phyloP scores from a whole-genome alignment of 2,797 vertebrate species.

The Cossypha polioptera region DNA sequence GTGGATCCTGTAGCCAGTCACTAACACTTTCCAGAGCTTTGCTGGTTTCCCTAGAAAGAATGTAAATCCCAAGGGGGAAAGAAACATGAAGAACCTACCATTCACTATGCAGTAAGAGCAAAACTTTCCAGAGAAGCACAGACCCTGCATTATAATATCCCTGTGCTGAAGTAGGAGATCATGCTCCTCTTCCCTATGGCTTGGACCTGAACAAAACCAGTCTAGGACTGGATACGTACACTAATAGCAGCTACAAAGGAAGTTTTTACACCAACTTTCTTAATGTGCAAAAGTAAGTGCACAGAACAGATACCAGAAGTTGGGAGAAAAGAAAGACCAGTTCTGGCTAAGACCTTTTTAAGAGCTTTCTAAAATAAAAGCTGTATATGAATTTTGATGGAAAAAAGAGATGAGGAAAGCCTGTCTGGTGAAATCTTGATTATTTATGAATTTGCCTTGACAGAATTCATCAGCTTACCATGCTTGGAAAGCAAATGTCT shows the following conservation, averaged over 20 bases:
- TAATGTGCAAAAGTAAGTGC: not conserved
- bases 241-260: not conserved
- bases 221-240: not conserved
- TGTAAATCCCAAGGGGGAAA: not conserved
- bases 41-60: not conserved
- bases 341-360: not conserved
- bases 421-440: not conserved
- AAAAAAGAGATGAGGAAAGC: not conserved
- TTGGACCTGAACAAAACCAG: not conserved
- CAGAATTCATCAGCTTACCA: not conserved
- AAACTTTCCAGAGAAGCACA: not conserved
- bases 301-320: not conserved
- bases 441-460: constrained; percentile 7
- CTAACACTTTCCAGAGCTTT: not conserved
- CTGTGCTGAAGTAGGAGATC: not conserved
- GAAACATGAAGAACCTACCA: not conserved
- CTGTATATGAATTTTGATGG: not conserved
- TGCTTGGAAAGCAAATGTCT: not conserved
- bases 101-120: not conserved
- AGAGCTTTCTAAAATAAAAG: not conserved
- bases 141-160: not conserved
- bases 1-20: not conserved
- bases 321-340: not conserved
- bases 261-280: not conserved
- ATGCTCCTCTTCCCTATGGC: not conserved